Evolutionary conservation across 2,888 invertebrate genomes (phyloP).

Genomic region (Troides aeacus): DNA sequence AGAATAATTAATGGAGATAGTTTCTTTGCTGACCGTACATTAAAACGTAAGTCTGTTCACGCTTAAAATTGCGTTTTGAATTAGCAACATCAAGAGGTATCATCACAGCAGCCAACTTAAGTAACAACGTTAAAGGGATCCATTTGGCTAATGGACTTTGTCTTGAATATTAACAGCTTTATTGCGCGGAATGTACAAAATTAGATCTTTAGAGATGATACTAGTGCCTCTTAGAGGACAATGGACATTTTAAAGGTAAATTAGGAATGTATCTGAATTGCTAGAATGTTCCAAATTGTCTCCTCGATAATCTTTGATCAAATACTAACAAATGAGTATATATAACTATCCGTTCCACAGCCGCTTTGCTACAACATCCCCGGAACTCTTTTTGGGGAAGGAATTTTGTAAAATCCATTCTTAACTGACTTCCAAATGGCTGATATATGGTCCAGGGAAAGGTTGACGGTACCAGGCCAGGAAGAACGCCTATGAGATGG

Average conservation of each 20-base stretch:
- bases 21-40: not conserved
- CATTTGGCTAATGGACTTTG: constrained; percentile 22
- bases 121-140: constrained; percentile 15
- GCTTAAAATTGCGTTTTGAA: not conserved
- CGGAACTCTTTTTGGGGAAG: too few relatives aligned
- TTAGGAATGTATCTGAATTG: not conserved
- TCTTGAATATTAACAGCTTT: constrained; percentile 23
- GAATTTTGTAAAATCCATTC: too few relatives aligned
- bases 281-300: too few relatives aligned
- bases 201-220: constrained; percentile 11
- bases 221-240: not conserved
- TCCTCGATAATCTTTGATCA: too few relatives aligned
- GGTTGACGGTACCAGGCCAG: too few relatives aligned
- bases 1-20: too few relatives aligned
- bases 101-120: constrained; percentile 4
- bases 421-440: too few relatives aligned
- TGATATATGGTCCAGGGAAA: too few relatives aligned
- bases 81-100: not conserved
- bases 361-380: too few relatives aligned
- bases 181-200: constrained; percentile 9
- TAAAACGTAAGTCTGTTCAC: not conserved
- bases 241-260: not conserved
- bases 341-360: too few relatives aligned
- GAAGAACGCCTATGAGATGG: too few relatives aligned
- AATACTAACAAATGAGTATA: too few relatives aligned